phyloP scores from a whole-genome alignment of 2,797 vertebrate genomes.

The Argentina silus region DNA sequence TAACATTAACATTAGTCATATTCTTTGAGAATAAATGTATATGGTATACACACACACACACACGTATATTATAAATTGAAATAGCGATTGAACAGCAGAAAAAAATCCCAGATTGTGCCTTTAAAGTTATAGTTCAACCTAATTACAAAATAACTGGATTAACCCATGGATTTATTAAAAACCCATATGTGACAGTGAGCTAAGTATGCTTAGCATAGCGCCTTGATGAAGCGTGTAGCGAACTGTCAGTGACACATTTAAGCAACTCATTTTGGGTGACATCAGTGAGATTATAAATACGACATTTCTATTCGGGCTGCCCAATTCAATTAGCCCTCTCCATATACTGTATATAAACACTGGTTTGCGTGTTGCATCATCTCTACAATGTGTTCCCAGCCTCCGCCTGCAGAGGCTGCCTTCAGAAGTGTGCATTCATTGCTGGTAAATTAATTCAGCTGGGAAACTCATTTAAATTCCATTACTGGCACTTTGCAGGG shows the following conservation, averaged over 20 bases:
- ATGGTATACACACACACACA: too few species aligned
- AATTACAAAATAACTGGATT: too few species aligned
- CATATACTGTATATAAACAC: background rate
- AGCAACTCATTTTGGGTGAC: background rate
- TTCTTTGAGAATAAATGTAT: too few species aligned
- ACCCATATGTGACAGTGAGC: background rate
- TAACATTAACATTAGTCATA: too few species aligned
- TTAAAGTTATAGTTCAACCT: too few species aligned
- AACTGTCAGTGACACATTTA: background rate
- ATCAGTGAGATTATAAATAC: background rate
- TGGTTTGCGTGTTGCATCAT: background rate
- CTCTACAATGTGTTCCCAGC: background rate
- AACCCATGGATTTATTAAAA: too few species aligned
- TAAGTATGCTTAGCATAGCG: background rate
- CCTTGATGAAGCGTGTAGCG: background rate
- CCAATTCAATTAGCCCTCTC: background rate
- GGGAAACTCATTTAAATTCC: conserved; percentile 25
- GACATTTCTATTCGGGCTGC: background rate
- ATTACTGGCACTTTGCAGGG: conserved; percentile 19
- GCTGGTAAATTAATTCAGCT: conserved; percentile 20
- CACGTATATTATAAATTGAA: too few species aligned
- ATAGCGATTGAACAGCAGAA: too few species aligned
- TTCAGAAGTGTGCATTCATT: conserved; percentile 16
- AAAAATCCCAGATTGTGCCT: too few species aligned
- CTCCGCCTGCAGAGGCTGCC: background rate